These are phyloP conservation scores for Drosophila ezoana DNA, from an alignment of 2,888 invertebrate species.

Conservation along the genomic window DNA sequence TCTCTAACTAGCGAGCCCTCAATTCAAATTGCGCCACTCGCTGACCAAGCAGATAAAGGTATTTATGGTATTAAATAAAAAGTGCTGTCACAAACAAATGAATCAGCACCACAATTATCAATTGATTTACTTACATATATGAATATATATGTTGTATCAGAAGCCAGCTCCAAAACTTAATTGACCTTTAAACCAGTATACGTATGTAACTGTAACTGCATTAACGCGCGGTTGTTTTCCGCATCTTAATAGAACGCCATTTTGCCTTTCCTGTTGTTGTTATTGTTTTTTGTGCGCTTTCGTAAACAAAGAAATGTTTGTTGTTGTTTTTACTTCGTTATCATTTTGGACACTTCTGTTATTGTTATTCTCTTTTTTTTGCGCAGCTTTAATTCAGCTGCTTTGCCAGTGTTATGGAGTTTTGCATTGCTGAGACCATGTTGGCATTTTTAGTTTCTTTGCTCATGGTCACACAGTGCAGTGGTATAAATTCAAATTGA, in stretches of 20 bases:
- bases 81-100: slow-evolving; percentile 43
- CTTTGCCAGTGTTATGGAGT: slow-evolving; percentile 19
- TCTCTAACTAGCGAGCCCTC: slow-evolving; percentile 10
- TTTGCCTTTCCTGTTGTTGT: slow-evolving; percentile 8
- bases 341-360: slow-evolving; percentile 35
- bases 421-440: neutral
- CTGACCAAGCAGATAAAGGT: slow-evolving; percentile 38
- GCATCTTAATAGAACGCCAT: slow-evolving; percentile 29
- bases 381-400: slow-evolving; percentile 26
- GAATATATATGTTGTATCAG: neutral
- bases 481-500: neutral
- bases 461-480: slow-evolving; percentile 2
- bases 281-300: slow-evolving; percentile 17
- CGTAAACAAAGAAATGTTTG: slow-evolving; percentile 49
- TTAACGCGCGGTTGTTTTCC: slow-evolving; percentile 18
- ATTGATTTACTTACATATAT: slow-evolving; percentile 11
- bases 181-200: slow-evolving; percentile 24
- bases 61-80: slow-evolving; percentile 23
- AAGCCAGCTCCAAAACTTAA: neutral
- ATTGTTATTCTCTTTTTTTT: slow-evolving; percentile 27
- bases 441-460: neutral
- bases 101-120: slow-evolving; percentile 43
- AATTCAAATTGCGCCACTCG: slow-evolving; percentile 24
- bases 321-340: slow-evolving; percentile 24
- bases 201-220: slow-evolving; percentile 18